Percentiles rank a stretch among this genome's conserved stretches.
Conservation (phyloP, 1,140 invertebrate genomes). For the Drosophila littoralis region DNA sequence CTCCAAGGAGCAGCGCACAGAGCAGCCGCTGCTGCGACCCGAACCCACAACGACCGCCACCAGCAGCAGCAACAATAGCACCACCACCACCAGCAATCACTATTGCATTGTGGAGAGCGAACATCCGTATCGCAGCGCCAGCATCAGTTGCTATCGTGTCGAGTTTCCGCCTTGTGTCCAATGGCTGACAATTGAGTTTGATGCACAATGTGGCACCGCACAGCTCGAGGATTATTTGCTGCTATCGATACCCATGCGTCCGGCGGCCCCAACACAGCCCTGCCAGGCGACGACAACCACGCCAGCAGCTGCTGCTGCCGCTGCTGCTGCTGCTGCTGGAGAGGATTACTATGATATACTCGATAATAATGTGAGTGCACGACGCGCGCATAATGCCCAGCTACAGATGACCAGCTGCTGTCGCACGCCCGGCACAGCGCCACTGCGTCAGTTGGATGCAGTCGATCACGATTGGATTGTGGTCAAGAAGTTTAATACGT, state of each 20-base stretch:
- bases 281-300: conserved; percentile 5
- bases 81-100: conserved; percentile 90
- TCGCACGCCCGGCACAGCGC: conserved; percentile 22
- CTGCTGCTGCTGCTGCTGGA: conserved; percentile 9
- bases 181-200: conserved; percentile 97
- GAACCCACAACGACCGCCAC: conserved; percentile 37
- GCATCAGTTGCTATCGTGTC: conserved; percentile 95
- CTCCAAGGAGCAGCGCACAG: conserved; percentile 77
- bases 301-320: background rate
- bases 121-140: conserved; percentile 97
- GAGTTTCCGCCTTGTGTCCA: conserved; percentile 94
- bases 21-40: conserved; percentile 20
- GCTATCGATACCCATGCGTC: conserved; percentile 90
- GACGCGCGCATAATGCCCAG: conserved; percentile 54
- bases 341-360: conserved; percentile 77
- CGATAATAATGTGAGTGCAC: conserved; percentile 64
- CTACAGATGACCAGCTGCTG: conserved; percentile 67
- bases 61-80: conserved; percentile 29
- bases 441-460: conserved; percentile 35
- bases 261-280: conserved; percentile 28
- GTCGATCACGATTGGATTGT: conserved; percentile 77
- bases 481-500: conserved; percentile 84
- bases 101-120: conserved; percentile 97
- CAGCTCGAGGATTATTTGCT: conserved; percentile 97
- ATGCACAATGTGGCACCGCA: conserved; percentile 95